Percentiles rank a stretch among this genome's conserved stretches.
Evolutionary conservation across 2,888 invertebrate genomes (phyloP).

Genomic region (Chromoteleia sp.): DNA sequence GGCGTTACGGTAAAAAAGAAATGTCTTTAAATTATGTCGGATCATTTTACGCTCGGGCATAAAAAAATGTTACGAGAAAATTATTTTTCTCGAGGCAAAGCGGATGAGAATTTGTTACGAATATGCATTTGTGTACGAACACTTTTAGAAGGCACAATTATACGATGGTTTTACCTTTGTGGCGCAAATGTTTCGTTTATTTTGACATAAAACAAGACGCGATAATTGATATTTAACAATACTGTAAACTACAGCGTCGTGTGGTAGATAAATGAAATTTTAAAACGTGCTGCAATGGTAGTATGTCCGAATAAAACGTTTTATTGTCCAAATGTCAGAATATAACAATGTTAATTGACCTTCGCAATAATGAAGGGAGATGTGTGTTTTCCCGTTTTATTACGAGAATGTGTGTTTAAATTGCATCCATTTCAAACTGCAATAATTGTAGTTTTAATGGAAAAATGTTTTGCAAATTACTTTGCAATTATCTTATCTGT

Average conservation of each 20-base stretch:
- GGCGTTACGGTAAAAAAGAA: neutral
- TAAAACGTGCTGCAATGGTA: neutral
- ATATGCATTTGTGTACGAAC: slow-evolving; percentile 18
- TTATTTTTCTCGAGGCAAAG: slow-evolving; percentile 28
- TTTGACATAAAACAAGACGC: neutral
- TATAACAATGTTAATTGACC: slow-evolving; percentile 37
- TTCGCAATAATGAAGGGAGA: slow-evolving; percentile 8
- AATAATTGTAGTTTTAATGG: too few species aligned
- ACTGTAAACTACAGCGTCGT: neutral
- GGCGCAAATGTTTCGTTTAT: neutral
- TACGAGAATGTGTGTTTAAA: neutral
- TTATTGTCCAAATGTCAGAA: slow-evolving; percentile 30
- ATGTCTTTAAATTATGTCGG: slow-evolving; percentile 5
- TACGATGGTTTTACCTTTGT: slow-evolving; percentile 12
- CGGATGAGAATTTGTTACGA: slow-evolving; percentile 2
- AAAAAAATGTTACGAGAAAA: slow-evolving; percentile 21
- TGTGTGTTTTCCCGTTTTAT: slow-evolving; percentile 29
- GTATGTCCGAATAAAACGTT: slow-evolving; percentile 8
- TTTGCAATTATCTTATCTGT: too few species aligned
- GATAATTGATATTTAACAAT: neutral
- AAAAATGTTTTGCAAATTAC: neutral
- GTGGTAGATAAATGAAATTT: neutral
- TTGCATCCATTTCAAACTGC: neutral
- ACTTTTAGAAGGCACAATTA: slow-evolving; percentile 22
- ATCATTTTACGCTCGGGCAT: slow-evolving; percentile 18